Conservation (phyloP, 2,113 vertebrate genomes). For the Malurus cyaneus region DNA sequence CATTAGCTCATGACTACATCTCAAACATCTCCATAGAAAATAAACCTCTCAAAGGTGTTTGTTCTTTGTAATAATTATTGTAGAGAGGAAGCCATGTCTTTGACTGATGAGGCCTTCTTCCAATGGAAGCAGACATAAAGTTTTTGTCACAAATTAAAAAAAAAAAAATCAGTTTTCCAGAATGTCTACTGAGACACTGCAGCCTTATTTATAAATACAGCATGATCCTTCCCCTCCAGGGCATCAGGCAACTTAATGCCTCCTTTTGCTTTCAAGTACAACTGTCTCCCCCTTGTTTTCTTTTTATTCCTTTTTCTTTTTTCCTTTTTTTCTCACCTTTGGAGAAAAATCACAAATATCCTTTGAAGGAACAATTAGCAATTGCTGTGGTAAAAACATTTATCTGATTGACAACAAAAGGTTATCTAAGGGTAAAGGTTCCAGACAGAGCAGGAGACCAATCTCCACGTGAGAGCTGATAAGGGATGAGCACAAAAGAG, state of each 20-base stretch:
- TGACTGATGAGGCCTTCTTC: neutral
- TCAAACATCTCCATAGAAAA: neutral
- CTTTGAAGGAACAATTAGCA: neutral
- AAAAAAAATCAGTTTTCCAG: neutral
- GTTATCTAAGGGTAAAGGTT: neutral
- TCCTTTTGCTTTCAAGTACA: slow-evolving; percentile 15
- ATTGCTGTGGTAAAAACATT: neutral
- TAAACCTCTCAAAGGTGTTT: neutral
- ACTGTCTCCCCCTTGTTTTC: neutral
- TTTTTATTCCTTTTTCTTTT: neutral
- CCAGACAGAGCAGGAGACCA: neutral
- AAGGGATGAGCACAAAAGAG: neutral
- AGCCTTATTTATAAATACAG: neutral
- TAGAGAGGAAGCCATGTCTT: neutral
- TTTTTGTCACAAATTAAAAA: neutral
- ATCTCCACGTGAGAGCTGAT: neutral
- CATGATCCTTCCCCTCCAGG: neutral
- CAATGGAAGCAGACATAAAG: neutral
- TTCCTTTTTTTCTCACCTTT: neutral
- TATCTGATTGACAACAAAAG: neutral
- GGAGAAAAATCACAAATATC: neutral
- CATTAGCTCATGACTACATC: neutral
- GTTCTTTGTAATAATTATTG: neutral
- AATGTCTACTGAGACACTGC: neutral
- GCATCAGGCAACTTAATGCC: neutral